phyloP scores from a whole-genome alignment of 2,888 invertebrate genomes.

The Rhimphoctona megacephalus region DNA sequence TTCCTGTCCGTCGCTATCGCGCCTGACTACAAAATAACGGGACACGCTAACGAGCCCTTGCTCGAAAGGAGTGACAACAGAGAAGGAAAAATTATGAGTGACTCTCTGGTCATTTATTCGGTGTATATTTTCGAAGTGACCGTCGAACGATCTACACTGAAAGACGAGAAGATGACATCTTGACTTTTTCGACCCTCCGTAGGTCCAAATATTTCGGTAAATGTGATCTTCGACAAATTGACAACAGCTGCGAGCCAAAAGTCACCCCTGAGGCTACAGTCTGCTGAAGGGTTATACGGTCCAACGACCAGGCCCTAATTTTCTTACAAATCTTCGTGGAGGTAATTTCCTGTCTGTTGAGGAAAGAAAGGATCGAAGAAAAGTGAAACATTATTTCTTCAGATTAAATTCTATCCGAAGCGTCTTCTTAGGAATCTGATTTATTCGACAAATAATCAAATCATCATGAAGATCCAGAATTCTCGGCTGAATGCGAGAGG shows the following conservation, averaged over 20 bases:
- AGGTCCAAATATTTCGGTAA: slow-evolving; percentile 67
- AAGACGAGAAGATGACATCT: slow-evolving; percentile 3
- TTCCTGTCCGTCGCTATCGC: not conserved
- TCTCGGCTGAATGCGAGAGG: not conserved
- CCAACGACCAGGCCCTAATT: slow-evolving; percentile 43
- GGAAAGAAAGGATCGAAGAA: slow-evolving; percentile 1
- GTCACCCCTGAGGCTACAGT: slow-evolving; percentile 21
- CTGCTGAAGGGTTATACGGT: slow-evolving; percentile 60
- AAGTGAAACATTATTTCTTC: not conserved
- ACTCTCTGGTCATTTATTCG: not conserved
- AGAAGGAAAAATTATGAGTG: not conserved
- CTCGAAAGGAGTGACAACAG: slow-evolving; percentile 4
- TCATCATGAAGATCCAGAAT: slow-evolving; percentile 12
- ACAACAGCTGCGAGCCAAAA: slow-evolving; percentile 73
- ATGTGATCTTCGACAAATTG: slow-evolving; percentile 72
- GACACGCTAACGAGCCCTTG: not conserved
- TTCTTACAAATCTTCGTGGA: slow-evolving; percentile 14
- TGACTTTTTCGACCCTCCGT: slow-evolving; percentile 34
- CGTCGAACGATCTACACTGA: not conserved
- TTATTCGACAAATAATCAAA: not conserved
- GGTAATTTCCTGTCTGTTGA: slow-evolving; percentile 23
- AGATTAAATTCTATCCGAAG: not conserved
- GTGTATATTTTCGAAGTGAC: not conserved
- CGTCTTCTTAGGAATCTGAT: not conserved
- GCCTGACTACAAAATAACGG: not conserved